phyloP scores from a whole-genome alignment of 2,888 invertebrate genomes.

The Anthophora plumipes region DNA sequence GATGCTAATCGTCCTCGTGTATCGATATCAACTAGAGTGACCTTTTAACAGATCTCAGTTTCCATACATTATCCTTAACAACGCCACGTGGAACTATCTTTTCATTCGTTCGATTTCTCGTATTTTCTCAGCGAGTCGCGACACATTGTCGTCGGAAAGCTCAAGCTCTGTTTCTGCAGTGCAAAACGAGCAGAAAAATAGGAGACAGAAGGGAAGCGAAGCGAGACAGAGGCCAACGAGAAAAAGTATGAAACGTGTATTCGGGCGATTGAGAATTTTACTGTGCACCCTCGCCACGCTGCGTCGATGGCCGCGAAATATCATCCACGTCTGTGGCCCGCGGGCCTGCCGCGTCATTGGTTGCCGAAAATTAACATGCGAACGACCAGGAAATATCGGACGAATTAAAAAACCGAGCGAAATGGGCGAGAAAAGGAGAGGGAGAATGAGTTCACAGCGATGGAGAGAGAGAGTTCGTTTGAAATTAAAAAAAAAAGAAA shows the following conservation, averaged over 20 bases:
- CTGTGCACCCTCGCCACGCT: conserved; percentile 48
- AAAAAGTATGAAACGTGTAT: conserved; percentile 45
- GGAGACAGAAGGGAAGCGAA: conserved; percentile 18
- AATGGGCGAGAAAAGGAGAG: conserved; percentile 60
- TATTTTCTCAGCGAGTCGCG: no score
- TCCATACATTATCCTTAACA: no score
- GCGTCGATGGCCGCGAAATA: conserved; percentile 71
- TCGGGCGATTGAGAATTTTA: conserved; percentile 72
- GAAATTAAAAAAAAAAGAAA: background rate
- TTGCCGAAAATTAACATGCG: conserved; percentile 83
- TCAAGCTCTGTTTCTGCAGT: no score
- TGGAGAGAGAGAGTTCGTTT: background rate
- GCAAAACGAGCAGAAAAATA: background rate
- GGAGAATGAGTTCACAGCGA: background rate
- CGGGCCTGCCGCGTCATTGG: conserved; percentile 78
- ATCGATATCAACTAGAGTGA: no score
- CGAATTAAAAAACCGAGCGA: conserved; percentile 77
- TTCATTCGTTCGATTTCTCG: no score
- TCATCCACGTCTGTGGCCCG: conserved; percentile 81
- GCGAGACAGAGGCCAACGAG: conserved; percentile 8
- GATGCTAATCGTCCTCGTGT: no score
- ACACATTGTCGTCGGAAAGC: no score
- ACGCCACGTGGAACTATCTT: no score
- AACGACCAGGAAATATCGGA: conserved; percentile 80
- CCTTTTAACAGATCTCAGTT: no score